Percentiles rank a stretch among this genome's conserved stretches.
Evolutionary conservation across 2,797 vertebrate species (phyloP).

Genomic region (Pipistrellus nathusii): DNA sequence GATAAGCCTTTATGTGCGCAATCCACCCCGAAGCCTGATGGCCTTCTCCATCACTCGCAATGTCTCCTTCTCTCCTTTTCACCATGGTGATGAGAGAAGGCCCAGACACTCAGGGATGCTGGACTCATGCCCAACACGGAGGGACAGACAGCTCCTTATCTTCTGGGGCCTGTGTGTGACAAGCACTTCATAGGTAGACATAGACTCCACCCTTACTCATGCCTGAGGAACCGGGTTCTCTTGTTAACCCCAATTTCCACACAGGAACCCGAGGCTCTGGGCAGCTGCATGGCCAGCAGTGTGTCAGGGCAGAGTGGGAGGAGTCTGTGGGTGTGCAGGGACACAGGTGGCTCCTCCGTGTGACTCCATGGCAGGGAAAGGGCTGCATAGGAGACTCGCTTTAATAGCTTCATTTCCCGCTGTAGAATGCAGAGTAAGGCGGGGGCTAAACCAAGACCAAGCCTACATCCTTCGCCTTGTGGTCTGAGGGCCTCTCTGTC

Average conservation of each 20-base stretch:
- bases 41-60: neutral
- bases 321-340: no score
- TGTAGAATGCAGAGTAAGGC: neutral
- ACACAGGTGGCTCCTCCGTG: no score
- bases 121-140: neutral
- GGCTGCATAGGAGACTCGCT: neutral
- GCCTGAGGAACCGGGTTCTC: neutral
- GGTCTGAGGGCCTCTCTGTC: neutral
- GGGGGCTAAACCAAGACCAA: neutral
- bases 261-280: neutral
- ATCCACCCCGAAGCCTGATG: neutral
- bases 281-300: rapidly evolving
- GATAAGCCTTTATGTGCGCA: neutral
- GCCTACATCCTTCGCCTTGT: neutral
- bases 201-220: neutral
- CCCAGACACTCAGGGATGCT: neutral
- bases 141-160: neutral
- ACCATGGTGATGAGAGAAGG: neutral
- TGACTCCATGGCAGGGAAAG: neutral
- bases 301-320: neutral
- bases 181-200: neutral
- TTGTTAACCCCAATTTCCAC: neutral
- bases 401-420: neutral
- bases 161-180: neutral
- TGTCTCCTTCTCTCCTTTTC: neutral